These are phyloP conservation scores for Apotomis betuletana DNA, from an alignment of 2,888 invertebrate species.

Conservation along the genomic window DNA sequence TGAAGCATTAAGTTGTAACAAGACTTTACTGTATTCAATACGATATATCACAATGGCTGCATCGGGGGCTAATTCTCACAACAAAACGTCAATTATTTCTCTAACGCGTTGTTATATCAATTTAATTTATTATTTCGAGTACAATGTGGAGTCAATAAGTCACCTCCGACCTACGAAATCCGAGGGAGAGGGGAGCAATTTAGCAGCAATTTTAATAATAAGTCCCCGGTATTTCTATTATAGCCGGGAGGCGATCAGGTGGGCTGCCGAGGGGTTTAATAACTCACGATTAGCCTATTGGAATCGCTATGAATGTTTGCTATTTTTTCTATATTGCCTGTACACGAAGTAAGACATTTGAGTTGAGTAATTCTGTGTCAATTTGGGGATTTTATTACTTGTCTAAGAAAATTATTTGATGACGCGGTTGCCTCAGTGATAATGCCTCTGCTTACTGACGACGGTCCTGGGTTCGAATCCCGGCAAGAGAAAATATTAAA, in stretches of 20 bases:
- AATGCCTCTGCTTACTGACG: too few species aligned
- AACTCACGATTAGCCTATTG: slow-evolving; percentile 83
- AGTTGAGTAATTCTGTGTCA: neutral
- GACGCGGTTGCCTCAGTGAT: too few species aligned
- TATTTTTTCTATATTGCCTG: slow-evolving; percentile 79
- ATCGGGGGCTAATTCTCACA: slow-evolving; percentile 27
- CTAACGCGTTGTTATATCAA: slow-evolving; percentile 32
- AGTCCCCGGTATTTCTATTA: slow-evolving; percentile 84
- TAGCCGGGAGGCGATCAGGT: slow-evolving; percentile 81
- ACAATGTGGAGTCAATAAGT: slow-evolving; percentile 58
- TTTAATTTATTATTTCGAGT: slow-evolving; percentile 40
- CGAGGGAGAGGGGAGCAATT: slow-evolving; percentile 79
- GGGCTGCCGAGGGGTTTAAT: slow-evolving; percentile 79
- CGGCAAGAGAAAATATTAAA: too few species aligned
- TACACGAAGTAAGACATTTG: slow-evolving; percentile 63
- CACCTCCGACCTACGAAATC: slow-evolving; percentile 71
- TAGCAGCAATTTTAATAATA: slow-evolving; percentile 85
- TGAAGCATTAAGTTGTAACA: neutral
- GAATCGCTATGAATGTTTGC: slow-evolving; percentile 82
- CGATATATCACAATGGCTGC: neutral
- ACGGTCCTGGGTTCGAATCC: too few species aligned
- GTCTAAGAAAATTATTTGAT: too few species aligned
- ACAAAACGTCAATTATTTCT: slow-evolving; percentile 16
- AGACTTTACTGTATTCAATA: neutral
- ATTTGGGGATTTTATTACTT: neutral